Base-by-base conservation (phyloP, 1,140 invertebrate species). In the Drosophila yakuba region DNA sequence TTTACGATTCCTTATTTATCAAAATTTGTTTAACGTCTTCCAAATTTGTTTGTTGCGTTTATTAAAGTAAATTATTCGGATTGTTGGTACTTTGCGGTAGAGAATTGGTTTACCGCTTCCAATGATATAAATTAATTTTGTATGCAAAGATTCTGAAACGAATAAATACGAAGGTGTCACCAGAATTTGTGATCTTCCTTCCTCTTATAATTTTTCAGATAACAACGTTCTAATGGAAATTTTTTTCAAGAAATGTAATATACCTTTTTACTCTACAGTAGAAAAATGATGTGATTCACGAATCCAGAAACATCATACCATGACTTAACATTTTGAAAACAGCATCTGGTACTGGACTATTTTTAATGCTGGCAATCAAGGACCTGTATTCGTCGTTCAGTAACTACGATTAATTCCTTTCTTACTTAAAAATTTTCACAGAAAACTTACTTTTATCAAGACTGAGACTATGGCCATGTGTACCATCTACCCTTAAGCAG, bases 31-130 rank as follows among this genome's bases (percentile, higher is more conserved):
- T 75, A 75, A 71, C 67, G 11, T 75, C 45, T 74, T 44, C 36
- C 51, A n/a, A 63, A 44, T 74, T 44, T 14, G 50, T 3, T 61
- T 10, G 39, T 14, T 71, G 48, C 58, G 36, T 56, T 63, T 50
- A 62, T 55, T 36, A 55, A 48, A 38, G 39, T 74, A 63, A 74
- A 74, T 74, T 38, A 36, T 38, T 74, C 23, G 43, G 23, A 28
- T 74, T 35, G 54, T 63, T 12, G 28, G 55, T 45, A 14, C 25
- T 52, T 12, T 28, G 14, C 23, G 38, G 32, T 35, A 38, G 56
- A 32, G 14, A 74, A 52, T 75, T 66, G 75, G 72, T 75, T 75
- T 75, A 75, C 62, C 28, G 41, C 15, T 66, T 51, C 35, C 23
- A 51, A 41, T 58, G 36, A 17, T 17, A 17, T 17, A 17, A 17